These are phyloP conservation scores for Epinotia demarniana DNA, from an alignment of 2,888 invertebrate species.

Conservation along the genomic window DNA sequence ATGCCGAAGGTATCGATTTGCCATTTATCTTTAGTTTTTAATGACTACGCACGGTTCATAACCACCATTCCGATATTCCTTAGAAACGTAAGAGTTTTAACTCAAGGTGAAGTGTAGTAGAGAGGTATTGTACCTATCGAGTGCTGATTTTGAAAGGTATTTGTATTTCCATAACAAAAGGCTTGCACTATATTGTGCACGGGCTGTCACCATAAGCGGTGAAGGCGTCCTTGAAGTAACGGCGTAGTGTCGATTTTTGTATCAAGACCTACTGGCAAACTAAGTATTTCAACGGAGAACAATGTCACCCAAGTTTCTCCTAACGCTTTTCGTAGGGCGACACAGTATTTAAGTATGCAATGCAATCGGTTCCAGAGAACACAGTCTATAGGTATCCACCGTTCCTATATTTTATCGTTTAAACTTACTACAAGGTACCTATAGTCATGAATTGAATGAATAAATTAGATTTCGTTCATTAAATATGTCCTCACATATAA, in stretches of 20 bases:
- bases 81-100: constrained; percentile 8
- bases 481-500: too few species aligned
- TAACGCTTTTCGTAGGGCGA: background rate
- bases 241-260: constrained; percentile 30
- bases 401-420: too few species aligned
- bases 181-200: constrained; percentile 40
- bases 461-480: too few species aligned
- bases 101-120: constrained; percentile 32
- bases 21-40: background rate
- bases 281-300: background rate
- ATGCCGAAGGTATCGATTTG: background rate
- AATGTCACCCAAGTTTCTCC: background rate
- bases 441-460: too few species aligned
- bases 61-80: constrained; percentile 8
- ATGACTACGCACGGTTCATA: background rate
- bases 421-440: too few species aligned
- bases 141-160: constrained; percentile 33
- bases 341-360: background rate
- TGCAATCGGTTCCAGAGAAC: too few species aligned
- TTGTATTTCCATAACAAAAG: constrained; percentile 44
- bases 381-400: too few species aligned
- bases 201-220: constrained; percentile 28
- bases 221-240: constrained; percentile 33
- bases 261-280: constrained; percentile 27
- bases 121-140: constrained; percentile 16